Evolutionary conservation across 2,113 vertebrate species (phyloP), one percentile per base, ranked within the genome.

Genomic region (Tupaia tana): DNA sequence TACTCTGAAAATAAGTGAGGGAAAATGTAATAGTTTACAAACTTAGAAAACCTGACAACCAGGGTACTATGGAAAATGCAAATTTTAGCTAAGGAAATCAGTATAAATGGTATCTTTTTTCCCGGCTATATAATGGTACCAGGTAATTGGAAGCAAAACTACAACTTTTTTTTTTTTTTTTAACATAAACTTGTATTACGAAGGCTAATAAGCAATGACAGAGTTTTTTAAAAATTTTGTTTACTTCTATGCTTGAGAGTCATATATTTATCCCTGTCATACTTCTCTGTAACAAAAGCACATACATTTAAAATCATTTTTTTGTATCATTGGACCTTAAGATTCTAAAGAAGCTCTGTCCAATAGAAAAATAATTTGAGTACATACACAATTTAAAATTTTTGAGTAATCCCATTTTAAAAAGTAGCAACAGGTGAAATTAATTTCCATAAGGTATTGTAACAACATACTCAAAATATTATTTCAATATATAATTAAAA

Each of bases 401-500:
- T 93, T 84, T 75, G 58, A 63, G 29, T 83, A 81, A 15, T 87
- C 3, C 67, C 31, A 59, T 25, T 43, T 74, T 27, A 78, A 71
- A 77, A 63, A 56, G 9, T n/a, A 87, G 83, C 79, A 93, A 64
- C 8, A 61, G 1, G 9, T 78, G 27, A 94, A 63, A 56, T 91
- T 88, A 79, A 77, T 71, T 89, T 84, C 74, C 52, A 64, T 75
- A 86, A 61, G 82, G 10, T 18, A n/a, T 80, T 89, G 11, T 80
- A 77, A 87, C 8, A 16, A 1, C 66, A 82, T 22, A 67, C 86
- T 34, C 10, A 77, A 86, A 92, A n/a, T 81, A 61, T 52, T 58
- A 63, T 95, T 86, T 86, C 13, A 90, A 34, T 13, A 92, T 71
- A 27, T 77, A 70, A 92, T 89, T 63, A 89, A 59, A 79, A 67